Percentiles rank a stretch among this genome's conserved stretches.
phyloP scores from a whole-genome alignment of 2,888 invertebrate species.

The Hermaeophaga mercurialis region DNA sequence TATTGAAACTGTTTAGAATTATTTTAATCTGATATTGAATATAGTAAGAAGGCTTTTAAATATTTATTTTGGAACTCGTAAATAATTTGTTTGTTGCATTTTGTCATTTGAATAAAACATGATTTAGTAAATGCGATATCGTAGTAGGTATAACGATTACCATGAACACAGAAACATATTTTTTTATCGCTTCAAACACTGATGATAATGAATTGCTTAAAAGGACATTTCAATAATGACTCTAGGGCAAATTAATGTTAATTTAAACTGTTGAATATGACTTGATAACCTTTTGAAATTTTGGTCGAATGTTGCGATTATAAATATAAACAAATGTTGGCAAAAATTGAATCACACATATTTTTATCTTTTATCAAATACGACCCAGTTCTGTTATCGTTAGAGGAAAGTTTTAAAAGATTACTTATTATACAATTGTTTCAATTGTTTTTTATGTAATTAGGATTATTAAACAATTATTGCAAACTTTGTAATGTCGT shows the following conservation, averaged over 20 bases:
- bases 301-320: background rate
- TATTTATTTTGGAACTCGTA: too few species aligned
- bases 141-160: background rate
- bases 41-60: too few species aligned
- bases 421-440: background rate
- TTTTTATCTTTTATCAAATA: background rate
- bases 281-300: background rate
- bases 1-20: too few species aligned
- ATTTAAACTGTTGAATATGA: background rate
- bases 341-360: background rate
- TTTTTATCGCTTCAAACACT: background rate
- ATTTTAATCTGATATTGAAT: too few species aligned
- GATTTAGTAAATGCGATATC: too few species aligned
- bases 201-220: background rate
- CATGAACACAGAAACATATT: too few species aligned
- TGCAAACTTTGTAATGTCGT: background rate
- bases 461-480: background rate
- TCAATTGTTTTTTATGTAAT: background rate
- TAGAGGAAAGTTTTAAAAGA: background rate
- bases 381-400: background rate
- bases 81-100: too few species aligned
- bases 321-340: background rate
- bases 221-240: background rate
- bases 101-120: too few species aligned
- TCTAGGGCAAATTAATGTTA: conserved; percentile 2